Evolutionary conservation across 2,888 invertebrate genomes (phyloP), one percentile per base, ranked within the genome.

Genomic region (Tenthredo distinguenda): DNA sequence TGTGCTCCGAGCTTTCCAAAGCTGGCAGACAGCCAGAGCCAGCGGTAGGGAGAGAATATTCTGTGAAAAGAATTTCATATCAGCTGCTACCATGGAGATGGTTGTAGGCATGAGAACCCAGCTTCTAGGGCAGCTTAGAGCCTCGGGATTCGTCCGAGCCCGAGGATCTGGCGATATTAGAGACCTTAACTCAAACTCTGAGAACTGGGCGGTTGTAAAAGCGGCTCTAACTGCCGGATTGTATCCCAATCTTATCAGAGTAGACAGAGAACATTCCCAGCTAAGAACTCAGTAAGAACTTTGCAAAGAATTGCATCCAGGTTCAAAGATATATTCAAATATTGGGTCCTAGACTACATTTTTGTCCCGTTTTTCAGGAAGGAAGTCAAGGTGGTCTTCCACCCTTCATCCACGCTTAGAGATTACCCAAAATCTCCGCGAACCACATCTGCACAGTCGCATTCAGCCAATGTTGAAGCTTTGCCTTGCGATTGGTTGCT

Each of bases 131-230:
- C 97, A 98, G 90, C 94, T 99, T 5, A 94, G 97, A 79, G 96
- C 96, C 0, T 94, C 97, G 0, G 96, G 97, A 4, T 96, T 98
- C 90, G 96, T 98, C 0, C 95, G 95, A 85, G 91, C 95, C 0
- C 92, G 95, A 82, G 95, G 95, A 1, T 94, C 95, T 0, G 95
- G 95, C 5, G 97, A 97, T 90, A 96, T 98, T 86, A 94, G 96
- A 88, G 97, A 97, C 90, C 95, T 98, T 58, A 99, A 99, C 94
- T 93, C 95, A 0, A 97, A 98, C 94, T 96, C 97, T 0, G 96
- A 97, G 89, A 97, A 97, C 91, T 98, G 98, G 98, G 96, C 98
- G 15, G 96, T 99, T 84, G 96, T 99, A 0, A 99, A 99, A 92
- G 97, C 98, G 0, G 98, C 98, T 1, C 94, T 99, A 50, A 96